These are phyloP conservation scores for Metridium senile DNA, from an alignment of 92 coral and sea anemone species.

Conservation along the genomic window DNA sequence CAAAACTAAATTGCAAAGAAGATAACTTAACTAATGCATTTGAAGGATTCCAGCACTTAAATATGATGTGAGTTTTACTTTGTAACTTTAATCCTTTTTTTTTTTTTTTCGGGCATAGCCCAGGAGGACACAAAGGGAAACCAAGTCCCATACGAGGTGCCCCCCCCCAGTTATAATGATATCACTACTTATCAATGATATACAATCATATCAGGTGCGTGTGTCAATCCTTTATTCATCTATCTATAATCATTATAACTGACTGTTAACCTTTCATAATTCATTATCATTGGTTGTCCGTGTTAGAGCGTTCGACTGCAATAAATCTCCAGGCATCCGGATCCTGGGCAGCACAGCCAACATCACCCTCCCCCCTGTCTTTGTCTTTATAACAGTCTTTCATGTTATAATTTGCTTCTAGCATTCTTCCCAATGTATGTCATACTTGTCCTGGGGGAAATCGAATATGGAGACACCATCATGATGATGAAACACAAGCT, in stretches of 20 bases:
- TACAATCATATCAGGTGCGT: neutral
- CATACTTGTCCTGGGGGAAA: slow-evolving; percentile 64
- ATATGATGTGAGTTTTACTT: slow-evolving; percentile 55
- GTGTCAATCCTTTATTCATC: neutral
- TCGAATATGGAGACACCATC: slow-evolving; percentile 46
- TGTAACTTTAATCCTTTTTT: neutral
- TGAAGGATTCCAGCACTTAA: slow-evolving; percentile 59
- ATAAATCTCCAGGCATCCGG: no score
- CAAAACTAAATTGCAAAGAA: slow-evolving; percentile 39
- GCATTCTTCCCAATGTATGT: slow-evolving; percentile 55
- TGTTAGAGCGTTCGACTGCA: no score
- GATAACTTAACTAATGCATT: slow-evolving; percentile 27
- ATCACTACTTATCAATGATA: neutral
- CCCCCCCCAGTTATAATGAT: neutral
- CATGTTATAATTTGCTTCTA: slow-evolving; percentile 5
- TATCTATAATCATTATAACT: no score
- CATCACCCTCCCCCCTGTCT: no score
- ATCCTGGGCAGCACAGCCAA: no score
- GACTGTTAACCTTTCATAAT: no score
- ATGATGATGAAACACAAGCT: neutral
- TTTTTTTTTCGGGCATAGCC: no score
- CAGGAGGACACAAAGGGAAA: no score
- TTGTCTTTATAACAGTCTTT: no score
- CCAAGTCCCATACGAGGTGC: no score
- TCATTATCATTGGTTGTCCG: neutral